Percentiles rank a stretch among this genome's conserved stretches.
These are phyloP conservation scores for Malurus alboscapulatus DNA, from an alignment of 2,113 vertebrate species.

Conservation along the genomic window DNA sequence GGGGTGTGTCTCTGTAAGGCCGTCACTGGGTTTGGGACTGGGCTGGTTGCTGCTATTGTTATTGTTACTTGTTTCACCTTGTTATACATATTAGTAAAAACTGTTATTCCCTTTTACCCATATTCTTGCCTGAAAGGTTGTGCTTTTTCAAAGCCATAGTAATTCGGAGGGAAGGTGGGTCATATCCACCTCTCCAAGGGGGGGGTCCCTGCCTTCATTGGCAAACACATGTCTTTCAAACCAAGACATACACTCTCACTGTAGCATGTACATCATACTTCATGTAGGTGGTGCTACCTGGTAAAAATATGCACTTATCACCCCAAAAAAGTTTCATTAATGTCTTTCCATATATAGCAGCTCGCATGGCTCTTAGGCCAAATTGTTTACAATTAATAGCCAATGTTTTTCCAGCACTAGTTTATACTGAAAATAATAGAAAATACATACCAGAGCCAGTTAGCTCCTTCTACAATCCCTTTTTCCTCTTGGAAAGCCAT, in stretches of 20 bases:
- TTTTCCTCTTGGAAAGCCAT: not conserved
- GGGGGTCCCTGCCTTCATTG: no score
- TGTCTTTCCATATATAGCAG: not conserved
- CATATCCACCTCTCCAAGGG: no score
- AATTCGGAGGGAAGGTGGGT: no score
- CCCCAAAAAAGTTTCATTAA: not conserved
- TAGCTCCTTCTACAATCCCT: not conserved
- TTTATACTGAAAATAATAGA: not conserved
- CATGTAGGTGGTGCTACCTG: not conserved
- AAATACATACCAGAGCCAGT: not conserved
- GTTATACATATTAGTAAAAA: no score
- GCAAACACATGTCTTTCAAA: no score
- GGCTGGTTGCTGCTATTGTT: no score
- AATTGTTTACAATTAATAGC: not conserved
- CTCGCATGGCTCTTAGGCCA: not conserved
- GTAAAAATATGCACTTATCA: not conserved
- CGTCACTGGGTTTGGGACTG: no score
- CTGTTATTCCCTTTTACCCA: no score
- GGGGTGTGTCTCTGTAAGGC: no score
- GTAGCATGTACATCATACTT: fast-evolving
- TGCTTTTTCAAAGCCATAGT: no score
- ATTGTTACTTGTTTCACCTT: no score
- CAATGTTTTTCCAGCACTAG: not conserved
- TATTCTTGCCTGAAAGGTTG: no score
- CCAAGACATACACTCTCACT: not conserved